These are phyloP conservation scores for Oreochromis aureus DNA, from an alignment of 2,113 vertebrate genomes.

Conservation along the genomic window DNA sequence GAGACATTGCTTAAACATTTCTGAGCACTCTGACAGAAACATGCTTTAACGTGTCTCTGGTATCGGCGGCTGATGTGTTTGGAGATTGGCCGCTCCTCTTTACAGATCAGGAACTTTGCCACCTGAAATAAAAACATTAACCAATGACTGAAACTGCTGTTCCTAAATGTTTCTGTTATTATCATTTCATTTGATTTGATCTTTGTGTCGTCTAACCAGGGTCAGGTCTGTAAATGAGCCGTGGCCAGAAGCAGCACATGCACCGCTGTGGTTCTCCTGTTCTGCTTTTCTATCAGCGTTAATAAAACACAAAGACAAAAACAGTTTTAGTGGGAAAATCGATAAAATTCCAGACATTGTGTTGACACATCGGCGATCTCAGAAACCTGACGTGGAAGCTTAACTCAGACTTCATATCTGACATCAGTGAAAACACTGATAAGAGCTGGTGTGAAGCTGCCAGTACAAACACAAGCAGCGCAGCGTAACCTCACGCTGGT, in stretches of 20 bases:
- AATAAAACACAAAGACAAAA: background rate
- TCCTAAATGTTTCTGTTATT: background rate
- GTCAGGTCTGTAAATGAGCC: background rate
- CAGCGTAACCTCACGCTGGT: accelerated
- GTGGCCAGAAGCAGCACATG: background rate
- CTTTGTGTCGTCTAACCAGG: background rate
- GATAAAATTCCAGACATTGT: background rate
- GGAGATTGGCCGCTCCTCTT: background rate
- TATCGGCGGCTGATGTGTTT: background rate
- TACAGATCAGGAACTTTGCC: background rate
- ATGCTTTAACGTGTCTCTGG: background rate
- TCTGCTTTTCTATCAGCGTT: background rate
- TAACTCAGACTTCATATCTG: background rate
- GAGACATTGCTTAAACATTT: background rate
- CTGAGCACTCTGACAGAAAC: background rate
- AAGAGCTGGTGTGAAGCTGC: background rate
- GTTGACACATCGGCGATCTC: background rate
- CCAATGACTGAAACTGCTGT: background rate
- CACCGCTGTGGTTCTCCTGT: too few relatives aligned
- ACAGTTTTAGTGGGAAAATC: background rate
- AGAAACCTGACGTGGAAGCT: accelerated
- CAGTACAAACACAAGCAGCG: background rate
- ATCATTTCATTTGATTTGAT: background rate
- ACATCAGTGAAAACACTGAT: background rate
- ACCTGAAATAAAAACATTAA: background rate